Conservation (phyloP, 1,140 invertebrate genomes). For the Camponotus vicinus region DNA sequence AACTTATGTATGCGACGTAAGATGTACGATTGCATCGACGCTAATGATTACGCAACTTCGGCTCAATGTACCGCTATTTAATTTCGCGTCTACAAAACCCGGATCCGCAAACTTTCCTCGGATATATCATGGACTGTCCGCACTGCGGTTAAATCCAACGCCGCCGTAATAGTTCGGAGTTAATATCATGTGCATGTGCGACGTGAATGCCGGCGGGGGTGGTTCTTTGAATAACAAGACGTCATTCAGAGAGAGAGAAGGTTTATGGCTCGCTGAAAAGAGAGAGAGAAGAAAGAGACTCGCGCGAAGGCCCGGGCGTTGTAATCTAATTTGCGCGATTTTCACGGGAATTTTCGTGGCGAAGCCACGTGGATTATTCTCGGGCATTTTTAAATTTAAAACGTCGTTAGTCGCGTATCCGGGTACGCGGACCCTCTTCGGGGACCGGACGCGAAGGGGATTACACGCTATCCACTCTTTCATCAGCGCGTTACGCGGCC, state of each 20-base stretch:
- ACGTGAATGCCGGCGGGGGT: slow-evolving; percentile 29
- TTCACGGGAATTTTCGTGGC: slow-evolving; percentile 44
- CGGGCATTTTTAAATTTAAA: slow-evolving; percentile 66
- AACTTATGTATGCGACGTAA: background rate
- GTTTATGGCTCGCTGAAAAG: background rate
- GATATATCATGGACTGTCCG: slow-evolving; percentile 54
- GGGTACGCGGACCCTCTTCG: slow-evolving; percentile 49
- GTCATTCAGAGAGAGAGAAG: slow-evolving; percentile 38
- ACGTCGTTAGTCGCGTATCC: slow-evolving; percentile 64
- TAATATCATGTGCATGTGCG: slow-evolving; percentile 43
- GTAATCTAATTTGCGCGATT: slow-evolving; percentile 60
- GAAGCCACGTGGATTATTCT: slow-evolving; percentile 52
- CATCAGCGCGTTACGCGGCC: slow-evolving; percentile 66
- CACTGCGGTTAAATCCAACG: slow-evolving; percentile 35
- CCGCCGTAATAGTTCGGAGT: slow-evolving; percentile 51
- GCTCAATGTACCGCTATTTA: slow-evolving; percentile 29
- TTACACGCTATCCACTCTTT: slow-evolving; percentile 71
- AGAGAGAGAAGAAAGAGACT: slow-evolving; percentile 21
- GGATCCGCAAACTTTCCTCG: slow-evolving; percentile 36
- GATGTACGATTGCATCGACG: background rate
- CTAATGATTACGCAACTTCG: slow-evolving; percentile 17
- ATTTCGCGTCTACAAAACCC: slow-evolving; percentile 30
- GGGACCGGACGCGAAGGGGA: slow-evolving; percentile 63
- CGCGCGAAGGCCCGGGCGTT: slow-evolving; percentile 8
- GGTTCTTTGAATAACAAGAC: slow-evolving; percentile 53